These are phyloP conservation scores for Ethmia dodecea DNA, from an alignment of 2,888 invertebrate species.

Conservation along the genomic window DNA sequence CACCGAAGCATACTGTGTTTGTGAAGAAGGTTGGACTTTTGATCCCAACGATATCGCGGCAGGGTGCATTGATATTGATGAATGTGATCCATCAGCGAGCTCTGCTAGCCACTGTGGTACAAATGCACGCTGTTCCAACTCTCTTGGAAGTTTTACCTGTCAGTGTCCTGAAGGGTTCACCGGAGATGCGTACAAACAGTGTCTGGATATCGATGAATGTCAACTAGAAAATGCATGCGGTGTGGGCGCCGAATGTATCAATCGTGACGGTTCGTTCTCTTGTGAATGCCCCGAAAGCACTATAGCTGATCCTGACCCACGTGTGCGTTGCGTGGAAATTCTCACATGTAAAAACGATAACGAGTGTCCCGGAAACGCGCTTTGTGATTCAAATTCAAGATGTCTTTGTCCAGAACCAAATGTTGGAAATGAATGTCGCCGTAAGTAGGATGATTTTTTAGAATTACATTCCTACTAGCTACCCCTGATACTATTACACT, in stretches of 20 bases:
- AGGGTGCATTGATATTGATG: slow-evolving; percentile 94
- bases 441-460: too few relatives aligned
- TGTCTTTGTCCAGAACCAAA: slow-evolving; percentile 95
- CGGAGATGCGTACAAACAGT: slow-evolving; percentile 89
- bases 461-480: too few relatives aligned
- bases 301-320: slow-evolving; percentile 90
- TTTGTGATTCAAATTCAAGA: slow-evolving; percentile 86
- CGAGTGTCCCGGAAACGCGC: slow-evolving; percentile 93
- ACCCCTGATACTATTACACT: too few relatives aligned
- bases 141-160: slow-evolving; percentile 87
- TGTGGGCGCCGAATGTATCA: slow-evolving; percentile 87
- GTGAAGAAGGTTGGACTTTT: slow-evolving; percentile 95
- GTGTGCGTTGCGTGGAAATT: slow-evolving; percentile 88
- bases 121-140: slow-evolving; percentile 89
- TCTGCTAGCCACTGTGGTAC: slow-evolving; percentile 90
- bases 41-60: slow-evolving; percentile 92
- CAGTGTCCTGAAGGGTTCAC: slow-evolving; percentile 90
- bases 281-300: slow-evolving; percentile 91
- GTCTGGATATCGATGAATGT: slow-evolving; percentile 92
- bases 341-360: slow-evolving; percentile 85
- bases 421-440: slow-evolving; percentile 93
- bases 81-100: slow-evolving; percentile 88
- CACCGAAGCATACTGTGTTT: slow-evolving; percentile 93
- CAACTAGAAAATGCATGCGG: slow-evolving; percentile 84
- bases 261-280: slow-evolving; percentile 85